These are phyloP conservation scores for Polypedilum vanderplanki DNA, from an alignment of 1,140 invertebrate genomes.

Conservation along the genomic window DNA sequence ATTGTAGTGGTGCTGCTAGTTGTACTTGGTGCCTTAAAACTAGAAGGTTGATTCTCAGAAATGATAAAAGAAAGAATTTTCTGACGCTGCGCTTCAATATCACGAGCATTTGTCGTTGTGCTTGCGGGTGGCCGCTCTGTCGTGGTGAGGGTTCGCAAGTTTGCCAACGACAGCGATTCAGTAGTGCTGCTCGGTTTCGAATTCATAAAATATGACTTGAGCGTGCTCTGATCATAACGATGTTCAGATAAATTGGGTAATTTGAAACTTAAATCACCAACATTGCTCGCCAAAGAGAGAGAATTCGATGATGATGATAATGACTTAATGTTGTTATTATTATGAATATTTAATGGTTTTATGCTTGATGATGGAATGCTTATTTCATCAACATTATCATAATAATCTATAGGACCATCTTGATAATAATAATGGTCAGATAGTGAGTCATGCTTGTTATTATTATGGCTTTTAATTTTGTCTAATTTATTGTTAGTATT, in stretches of 20 bases:
- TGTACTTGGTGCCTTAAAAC: constrained; percentile 35
- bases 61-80: constrained; percentile 39
- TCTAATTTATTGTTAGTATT: constrained; percentile 21
- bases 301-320: constrained; percentile 29
- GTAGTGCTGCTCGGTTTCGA: constrained; percentile 31
- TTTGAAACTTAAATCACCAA: background rate
- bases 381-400: constrained; percentile 27
- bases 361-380: constrained; percentile 11
- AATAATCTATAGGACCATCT: background rate
- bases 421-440: constrained; percentile 35
- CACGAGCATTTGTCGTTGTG: constrained; percentile 36
- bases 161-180: constrained; percentile 33
- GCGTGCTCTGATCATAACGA: constrained; percentile 23
- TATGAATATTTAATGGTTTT: constrained; percentile 6
- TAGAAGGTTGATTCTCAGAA: constrained; percentile 40
- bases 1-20: constrained; percentile 8
- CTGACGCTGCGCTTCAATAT: constrained; percentile 33
- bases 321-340: constrained; percentile 33
- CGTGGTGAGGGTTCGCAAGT: constrained; percentile 34
- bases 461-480: constrained; percentile 30
- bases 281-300: background rate
- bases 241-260: background rate
- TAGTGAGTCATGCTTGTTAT: constrained; percentile 27
- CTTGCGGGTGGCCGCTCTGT: constrained; percentile 33
- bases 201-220: constrained; percentile 33